These are phyloP conservation scores for Pseudococcus viburni DNA, from an alignment of 2,888 invertebrate species.

Conservation along the genomic window DNA sequence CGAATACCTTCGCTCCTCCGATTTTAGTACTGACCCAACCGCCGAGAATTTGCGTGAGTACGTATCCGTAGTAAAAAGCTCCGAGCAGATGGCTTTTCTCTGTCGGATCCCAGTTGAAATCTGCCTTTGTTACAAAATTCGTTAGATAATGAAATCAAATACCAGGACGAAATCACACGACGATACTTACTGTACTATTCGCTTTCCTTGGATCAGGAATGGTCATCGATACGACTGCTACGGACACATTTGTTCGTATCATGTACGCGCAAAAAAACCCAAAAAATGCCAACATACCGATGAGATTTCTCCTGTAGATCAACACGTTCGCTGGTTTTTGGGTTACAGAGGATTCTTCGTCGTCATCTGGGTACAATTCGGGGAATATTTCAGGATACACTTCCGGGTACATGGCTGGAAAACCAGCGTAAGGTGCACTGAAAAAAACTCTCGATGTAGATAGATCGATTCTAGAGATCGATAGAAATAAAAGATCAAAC, in stretches of 20 bases:
- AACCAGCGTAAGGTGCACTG: not conserved
- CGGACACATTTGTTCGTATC: conserved; percentile 88
- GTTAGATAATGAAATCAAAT: not conserved
- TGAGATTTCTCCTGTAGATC: conserved; percentile 77
- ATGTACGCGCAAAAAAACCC: conserved; percentile 90
- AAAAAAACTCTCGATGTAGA: not conserved
- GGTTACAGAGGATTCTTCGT: not conserved
- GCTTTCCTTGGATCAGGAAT: conserved; percentile 70
- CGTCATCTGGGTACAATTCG: not conserved
- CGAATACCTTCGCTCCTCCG: conserved; percentile 86
- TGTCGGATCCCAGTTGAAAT: conserved; percentile 84
- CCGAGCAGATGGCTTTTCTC: conserved; percentile 85
- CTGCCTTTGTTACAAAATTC: not conserved
- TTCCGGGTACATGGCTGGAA: not conserved
- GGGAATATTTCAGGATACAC: conserved; percentile 21
- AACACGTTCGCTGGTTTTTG: not conserved
- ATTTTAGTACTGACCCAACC: conserved; percentile 87
- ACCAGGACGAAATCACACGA: not conserved
- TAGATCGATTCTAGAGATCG: too few relatives aligned
- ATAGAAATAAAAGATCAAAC: not conserved
- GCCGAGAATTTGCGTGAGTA: conserved; percentile 86
- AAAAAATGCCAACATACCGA: conserved; percentile 84
- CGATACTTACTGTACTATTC: not conserved
- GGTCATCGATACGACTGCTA: conserved; percentile 96
- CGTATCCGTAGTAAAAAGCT: conserved; percentile 92